phyloP scores from a whole-genome alignment of 2,113 vertebrate genomes.

The Oncorhynchus nerka region DNA sequence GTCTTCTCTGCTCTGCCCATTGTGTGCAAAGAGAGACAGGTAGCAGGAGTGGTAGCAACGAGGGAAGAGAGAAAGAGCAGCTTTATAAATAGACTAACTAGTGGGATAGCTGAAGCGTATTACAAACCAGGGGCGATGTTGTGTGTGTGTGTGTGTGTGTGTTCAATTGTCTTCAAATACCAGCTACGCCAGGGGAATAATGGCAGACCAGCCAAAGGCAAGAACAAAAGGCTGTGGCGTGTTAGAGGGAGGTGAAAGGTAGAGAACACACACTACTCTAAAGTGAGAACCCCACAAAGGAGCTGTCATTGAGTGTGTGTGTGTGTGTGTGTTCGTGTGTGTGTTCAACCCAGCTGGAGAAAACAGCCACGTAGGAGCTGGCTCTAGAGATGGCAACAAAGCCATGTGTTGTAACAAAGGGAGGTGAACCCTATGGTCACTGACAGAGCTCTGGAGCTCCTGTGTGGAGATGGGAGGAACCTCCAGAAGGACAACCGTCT shows the following conservation, averaged over 20 bases:
- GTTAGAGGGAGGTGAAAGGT: conserved; percentile 30
- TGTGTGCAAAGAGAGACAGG: conserved; percentile 17
- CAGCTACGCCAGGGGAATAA: conserved; percentile 48
- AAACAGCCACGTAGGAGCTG: not conserved
- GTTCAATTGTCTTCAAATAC: conserved; percentile 52
- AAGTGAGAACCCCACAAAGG: conserved; percentile 33
- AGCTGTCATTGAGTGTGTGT: conserved; percentile 6
- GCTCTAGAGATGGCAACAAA: not conserved
- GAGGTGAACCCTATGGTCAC: too few species aligned
- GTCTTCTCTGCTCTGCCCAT: conserved; percentile 22
- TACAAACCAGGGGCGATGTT: conserved; percentile 19
- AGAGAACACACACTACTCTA: conserved; percentile 25
- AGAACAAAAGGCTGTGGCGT: conserved; percentile 45
- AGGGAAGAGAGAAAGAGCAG: conserved; percentile 19
- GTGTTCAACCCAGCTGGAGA: not conserved
- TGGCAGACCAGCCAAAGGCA: conserved; percentile 37
- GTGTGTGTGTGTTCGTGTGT: conserved; percentile 6
- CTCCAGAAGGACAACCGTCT: too few species aligned
- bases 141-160: too few species aligned
- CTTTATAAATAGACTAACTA: conserved; percentile 44
- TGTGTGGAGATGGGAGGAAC: too few species aligned
- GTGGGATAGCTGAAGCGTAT: conserved; percentile 53
- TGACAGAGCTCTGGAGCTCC: too few species aligned
- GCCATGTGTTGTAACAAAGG: not conserved
- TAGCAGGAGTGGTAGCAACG: conserved; percentile 30